phyloP scores from a whole-genome alignment of 2,888 invertebrate species.

The Lepetodrilus schrolli region DNA sequence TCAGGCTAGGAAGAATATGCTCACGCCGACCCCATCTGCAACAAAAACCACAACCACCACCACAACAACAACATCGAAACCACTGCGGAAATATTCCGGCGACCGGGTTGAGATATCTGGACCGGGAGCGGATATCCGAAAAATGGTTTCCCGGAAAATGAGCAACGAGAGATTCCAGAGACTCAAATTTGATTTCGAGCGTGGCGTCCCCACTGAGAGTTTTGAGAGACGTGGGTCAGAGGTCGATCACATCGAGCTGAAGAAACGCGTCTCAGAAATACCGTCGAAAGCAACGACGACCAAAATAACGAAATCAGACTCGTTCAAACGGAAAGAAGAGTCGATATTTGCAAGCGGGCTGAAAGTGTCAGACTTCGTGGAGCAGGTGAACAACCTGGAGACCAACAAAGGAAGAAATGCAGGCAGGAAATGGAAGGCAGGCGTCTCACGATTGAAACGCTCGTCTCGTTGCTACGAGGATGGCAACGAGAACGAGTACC shows the following conservation, averaged over 20 bases:
- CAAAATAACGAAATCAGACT: conserved; percentile 24
- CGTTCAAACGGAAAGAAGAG: conserved; percentile 40
- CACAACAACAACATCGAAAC: neutral
- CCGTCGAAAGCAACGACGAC: neutral
- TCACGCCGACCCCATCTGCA: neutral
- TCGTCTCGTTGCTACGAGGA: conserved; percentile 33
- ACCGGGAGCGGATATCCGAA: conserved; percentile 7
- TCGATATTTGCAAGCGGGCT: conserved; percentile 48
- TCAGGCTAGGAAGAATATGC: neutral
- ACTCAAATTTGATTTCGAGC: conserved; percentile 51
- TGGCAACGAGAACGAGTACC: conserved; percentile 44
- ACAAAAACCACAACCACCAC: neutral
- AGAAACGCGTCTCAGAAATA: conserved; percentile 41
- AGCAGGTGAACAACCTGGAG: conserved; percentile 48
- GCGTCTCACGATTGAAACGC: conserved; percentile 32
- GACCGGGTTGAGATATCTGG: neutral
- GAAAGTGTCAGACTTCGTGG: conserved; percentile 49
- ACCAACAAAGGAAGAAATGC: conserved; percentile 33
- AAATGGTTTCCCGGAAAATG: conserved; percentile 43
- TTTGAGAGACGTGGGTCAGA: conserved; percentile 34
- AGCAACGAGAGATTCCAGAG: conserved; percentile 51
- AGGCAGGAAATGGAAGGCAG: conserved; percentile 36
- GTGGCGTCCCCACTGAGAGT: conserved; percentile 44
- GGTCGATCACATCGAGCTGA: conserved; percentile 44
- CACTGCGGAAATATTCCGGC: conserved; percentile 20